A percentile compares a stretch with the other conserved stretches of the same genome.
These are phyloP conservation scores for Samia ricini DNA, from an alignment of 1,140 invertebrate species.

Conservation along the genomic window DNA sequence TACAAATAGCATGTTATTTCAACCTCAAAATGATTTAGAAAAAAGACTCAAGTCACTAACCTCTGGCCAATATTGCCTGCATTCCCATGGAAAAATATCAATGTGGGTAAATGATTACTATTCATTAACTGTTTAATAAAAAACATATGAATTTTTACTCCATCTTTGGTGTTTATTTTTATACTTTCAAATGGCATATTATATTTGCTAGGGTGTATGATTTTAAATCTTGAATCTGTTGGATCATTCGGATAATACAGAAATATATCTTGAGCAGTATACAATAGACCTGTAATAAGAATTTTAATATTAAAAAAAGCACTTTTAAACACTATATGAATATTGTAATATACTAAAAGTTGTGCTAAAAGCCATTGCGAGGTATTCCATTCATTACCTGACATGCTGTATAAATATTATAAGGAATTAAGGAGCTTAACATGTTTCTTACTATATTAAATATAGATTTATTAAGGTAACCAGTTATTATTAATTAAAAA, in stretches of 20 bases:
- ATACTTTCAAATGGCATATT: conserved; percentile 92
- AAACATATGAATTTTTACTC: conserved; percentile 90
- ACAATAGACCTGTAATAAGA: conserved; percentile 84
- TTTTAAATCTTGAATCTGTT: conserved; percentile 90
- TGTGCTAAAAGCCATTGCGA: background rate
- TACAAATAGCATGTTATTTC: too few relatives aligned
- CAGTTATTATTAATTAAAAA: too few relatives aligned
- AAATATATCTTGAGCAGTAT: conserved; percentile 90
- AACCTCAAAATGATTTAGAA: too few relatives aligned
- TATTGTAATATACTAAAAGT: background rate
- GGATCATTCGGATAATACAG: conserved; percentile 94
- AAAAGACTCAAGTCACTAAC: conserved; percentile 78
- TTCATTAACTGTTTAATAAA: conserved; percentile 89
- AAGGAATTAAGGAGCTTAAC: too few relatives aligned
- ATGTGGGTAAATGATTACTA: conserved; percentile 84
- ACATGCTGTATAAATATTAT: too few relatives aligned
- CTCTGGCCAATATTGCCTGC: conserved; percentile 97
- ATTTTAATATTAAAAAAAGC: too few relatives aligned
- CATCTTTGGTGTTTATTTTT: conserved; percentile 87
- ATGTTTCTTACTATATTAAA: too few relatives aligned
- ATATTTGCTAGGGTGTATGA: conserved; percentile 89
- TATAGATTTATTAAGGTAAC: too few relatives aligned
- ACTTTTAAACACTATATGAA: background rate
- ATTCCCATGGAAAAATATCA: conserved; percentile 97
- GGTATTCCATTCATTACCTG: conserved; percentile 72